Base-by-base conservation (phyloP, 1,140 invertebrate genomes). In the Sminthurides bifidus region DNA sequence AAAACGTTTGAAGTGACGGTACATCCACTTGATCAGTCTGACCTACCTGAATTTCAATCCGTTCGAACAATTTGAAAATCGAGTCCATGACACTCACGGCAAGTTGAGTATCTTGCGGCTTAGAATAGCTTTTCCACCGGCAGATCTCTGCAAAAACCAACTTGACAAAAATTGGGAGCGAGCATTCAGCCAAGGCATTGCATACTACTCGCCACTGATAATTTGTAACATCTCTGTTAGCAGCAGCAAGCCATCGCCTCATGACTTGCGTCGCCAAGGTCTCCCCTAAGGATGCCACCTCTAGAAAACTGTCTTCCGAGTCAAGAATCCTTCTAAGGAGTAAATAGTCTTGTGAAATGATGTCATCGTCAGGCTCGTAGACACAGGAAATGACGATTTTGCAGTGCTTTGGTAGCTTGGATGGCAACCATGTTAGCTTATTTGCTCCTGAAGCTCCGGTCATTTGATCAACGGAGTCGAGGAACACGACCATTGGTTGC, bases 81-180 rank as follows among this genome's bases (percentile, higher is more conserved):
- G 87, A 92, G 68, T 97, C 92, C 84, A 94, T 95, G 0, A 98
- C 92, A 5, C 88, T 94, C 26, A 85, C 87, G 0, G 92, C 90
- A 33, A 97, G 73, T 65, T 87, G 82, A 0, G 91, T 95, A 63
- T 92, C 89, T 59, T 88, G 83, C 0, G 88, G 85, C 69, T 88
- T 88, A 0, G 91, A 94, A 69, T 97, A 98, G 56, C 92, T 96
- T 45, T 92, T 81, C 94, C 94, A 98, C 52, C 91, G 75, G 68
- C 89, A 93, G 12, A 96, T 89, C 74, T 97, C 92, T 10, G 91
- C 91, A 73, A 92, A 93, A 0, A 97, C 91, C 19, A 98, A 73
- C 73, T 98, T 98, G 0, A 98, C 90, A 68, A 96, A 98, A 33
- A 98, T 92, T 0, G 94, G 94, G 41, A 97, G 72, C 3, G 92